A percentile compares a stretch with the other conserved stretches of the same genome.
Evolutionary conservation across 2,888 invertebrate species (phyloP).

Genomic region (Nipponacmea schrenckii): DNA sequence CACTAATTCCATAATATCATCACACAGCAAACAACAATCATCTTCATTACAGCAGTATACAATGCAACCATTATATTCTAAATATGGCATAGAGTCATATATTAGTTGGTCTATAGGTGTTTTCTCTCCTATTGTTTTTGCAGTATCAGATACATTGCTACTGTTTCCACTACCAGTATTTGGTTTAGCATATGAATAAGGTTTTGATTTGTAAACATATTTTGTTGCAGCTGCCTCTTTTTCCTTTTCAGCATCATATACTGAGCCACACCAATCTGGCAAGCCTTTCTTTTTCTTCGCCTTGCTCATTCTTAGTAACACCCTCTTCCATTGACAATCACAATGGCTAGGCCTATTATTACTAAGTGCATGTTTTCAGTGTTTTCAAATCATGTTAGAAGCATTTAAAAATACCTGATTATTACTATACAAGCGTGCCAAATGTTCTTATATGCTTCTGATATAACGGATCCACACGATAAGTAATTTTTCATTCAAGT

Average conservation of each 20-base stretch:
- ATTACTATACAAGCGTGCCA: too few species aligned
- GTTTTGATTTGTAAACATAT: background rate
- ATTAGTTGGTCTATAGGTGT: slow-evolving; percentile 33
- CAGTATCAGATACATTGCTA: background rate
- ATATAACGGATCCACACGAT: too few species aligned
- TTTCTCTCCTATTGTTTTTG: background rate
- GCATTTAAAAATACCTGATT: too few species aligned
- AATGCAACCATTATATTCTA: slow-evolving; percentile 39
- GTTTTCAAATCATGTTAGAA: too few species aligned
- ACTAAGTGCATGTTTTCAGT: too few species aligned
- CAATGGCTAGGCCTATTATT: too few species aligned
- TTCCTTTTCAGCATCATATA: slow-evolving; percentile 14
- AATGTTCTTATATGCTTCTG: too few species aligned
- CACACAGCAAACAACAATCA: slow-evolving; percentile 54
- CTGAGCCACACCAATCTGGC: slow-evolving; percentile 24
- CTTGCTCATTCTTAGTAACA: too few species aligned
- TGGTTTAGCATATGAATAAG: too few species aligned
- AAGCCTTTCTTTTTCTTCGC: slow-evolving; percentile 15
- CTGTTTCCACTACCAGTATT: too few species aligned
- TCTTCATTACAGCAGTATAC: slow-evolving; percentile 45
- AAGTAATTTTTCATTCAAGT: too few species aligned
- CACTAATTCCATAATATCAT: slow-evolving; percentile 39
- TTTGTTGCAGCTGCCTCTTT: background rate
- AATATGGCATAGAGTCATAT: slow-evolving; percentile 37
- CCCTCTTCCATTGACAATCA: too few species aligned